phyloP scores from a whole-genome alignment of 2,797 vertebrate species.

The Danionella dracula region DNA sequence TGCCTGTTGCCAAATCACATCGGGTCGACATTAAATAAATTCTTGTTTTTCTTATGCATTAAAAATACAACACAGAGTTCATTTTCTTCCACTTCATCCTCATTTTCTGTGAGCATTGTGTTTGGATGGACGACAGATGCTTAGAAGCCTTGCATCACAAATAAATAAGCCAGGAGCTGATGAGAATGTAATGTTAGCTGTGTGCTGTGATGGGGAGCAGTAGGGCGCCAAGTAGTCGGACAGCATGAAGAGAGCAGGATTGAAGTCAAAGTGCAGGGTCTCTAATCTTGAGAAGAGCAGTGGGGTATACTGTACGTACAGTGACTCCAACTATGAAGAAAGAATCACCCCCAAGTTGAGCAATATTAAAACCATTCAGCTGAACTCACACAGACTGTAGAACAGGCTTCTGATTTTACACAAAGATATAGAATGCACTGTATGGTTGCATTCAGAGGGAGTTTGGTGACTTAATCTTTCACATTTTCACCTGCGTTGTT shows the following conservation, averaged over 20 bases:
- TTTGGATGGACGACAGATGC: neutral
- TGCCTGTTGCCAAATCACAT: constrained; percentile 52
- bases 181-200: constrained; percentile 46
- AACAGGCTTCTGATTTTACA: constrained; percentile 73
- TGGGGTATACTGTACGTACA: constrained; percentile 67
- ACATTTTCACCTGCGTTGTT: neutral
- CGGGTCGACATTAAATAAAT: constrained; percentile 22
- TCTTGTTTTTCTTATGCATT: constrained; percentile 18
- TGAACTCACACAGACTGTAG: constrained; percentile 70
- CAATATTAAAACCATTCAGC: constrained; percentile 75
- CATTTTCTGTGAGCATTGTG: neutral
- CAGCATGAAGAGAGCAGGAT: constrained; percentile 69
- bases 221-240: constrained; percentile 65
- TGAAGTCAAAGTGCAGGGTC: constrained; percentile 66
- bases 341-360: constrained; percentile 75
- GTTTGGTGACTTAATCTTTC: constrained; percentile 27
- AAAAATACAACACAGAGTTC: constrained; percentile 28
- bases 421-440: constrained; percentile 65
- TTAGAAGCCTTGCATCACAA: neutral
- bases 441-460: constrained; percentile 55
- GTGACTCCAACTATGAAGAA: constrained; percentile 69
- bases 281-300: constrained; percentile 76
- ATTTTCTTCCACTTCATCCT: neutral
- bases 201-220: constrained; percentile 65
- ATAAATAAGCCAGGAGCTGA: constrained; percentile 16